phyloP scores from a whole-genome alignment of 2,888 invertebrate species.

The Ceraclea dissimilis region DNA sequence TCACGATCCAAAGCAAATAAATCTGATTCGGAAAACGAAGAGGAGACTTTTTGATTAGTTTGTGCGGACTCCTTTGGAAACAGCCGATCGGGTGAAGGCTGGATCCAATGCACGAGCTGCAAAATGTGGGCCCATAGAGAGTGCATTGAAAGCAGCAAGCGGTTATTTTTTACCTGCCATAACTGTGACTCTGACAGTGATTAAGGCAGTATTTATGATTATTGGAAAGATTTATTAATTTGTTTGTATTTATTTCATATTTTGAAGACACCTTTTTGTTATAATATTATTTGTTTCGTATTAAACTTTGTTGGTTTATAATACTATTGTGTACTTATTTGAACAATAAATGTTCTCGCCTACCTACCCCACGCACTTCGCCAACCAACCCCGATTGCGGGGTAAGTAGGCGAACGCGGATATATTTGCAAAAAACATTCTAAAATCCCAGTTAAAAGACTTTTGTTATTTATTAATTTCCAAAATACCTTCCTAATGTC shows the following conservation, averaged over 20 bases:
- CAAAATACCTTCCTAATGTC: constrained; percentile 5
- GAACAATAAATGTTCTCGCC: constrained; percentile 13
- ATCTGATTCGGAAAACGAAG: constrained; percentile 11
- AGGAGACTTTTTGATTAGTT: constrained; percentile 16
- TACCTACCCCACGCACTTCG: constrained; percentile 11
- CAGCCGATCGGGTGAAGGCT: constrained; percentile 15
- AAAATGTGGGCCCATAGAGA: constrained; percentile 10
- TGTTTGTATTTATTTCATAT: background rate
- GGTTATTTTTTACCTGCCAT: constrained; percentile 5
- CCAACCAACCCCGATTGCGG: constrained; percentile 11
- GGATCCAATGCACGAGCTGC: constrained; percentile 17
- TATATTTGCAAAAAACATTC: constrained; percentile 6
- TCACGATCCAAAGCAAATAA: constrained; percentile 11
- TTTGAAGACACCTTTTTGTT: background rate
- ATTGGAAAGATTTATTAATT: background rate
- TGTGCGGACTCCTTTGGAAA: constrained; percentile 15
- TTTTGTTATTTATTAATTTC: constrained; percentile 1
- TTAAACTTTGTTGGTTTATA: constrained; percentile 2
- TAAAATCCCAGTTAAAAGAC: background rate
- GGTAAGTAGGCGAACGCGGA: constrained; percentile 11
- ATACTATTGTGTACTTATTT: constrained; percentile 1
- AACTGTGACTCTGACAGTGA: constrained; percentile 10
- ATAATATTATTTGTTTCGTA: constrained; percentile 2
- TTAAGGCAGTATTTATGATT: constrained; percentile 2
- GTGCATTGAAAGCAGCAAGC: constrained; percentile 4